These are phyloP conservation scores for Leucopsar rothschildi DNA, from an alignment of 2,113 vertebrate species.

Conservation along the genomic window DNA sequence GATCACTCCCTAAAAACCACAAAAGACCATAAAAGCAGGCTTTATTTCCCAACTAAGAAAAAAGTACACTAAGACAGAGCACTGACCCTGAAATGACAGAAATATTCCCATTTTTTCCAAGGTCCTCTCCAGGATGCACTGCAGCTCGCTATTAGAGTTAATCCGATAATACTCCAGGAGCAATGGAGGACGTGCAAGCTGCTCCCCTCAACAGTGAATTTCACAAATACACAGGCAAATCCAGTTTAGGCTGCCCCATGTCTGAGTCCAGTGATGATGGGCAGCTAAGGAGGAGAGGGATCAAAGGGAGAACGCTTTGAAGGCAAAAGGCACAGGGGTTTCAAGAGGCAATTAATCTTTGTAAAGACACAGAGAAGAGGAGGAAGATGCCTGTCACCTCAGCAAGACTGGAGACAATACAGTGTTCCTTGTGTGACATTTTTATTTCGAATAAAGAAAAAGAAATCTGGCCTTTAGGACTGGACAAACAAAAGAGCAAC, in stretches of 20 bases:
- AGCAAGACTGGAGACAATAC: not conserved
- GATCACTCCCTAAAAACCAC: not conserved
- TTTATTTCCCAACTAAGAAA: not conserved
- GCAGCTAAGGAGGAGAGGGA: not conserved
- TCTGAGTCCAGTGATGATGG: not conserved
- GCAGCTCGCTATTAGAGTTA: not conserved
- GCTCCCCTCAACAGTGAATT: not conserved
- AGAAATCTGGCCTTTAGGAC: not conserved
- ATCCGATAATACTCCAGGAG: not conserved
- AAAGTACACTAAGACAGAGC: not conserved
- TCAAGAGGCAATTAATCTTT: slow-evolving; percentile 31
- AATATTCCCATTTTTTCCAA: not conserved
- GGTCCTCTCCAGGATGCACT: not conserved
- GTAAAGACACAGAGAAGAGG: not conserved
- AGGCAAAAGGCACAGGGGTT: not conserved
- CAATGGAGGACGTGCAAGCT: not conserved
- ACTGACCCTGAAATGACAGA: not conserved
- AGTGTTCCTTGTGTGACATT: not conserved
- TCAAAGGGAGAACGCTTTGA: slow-evolving; percentile 19
- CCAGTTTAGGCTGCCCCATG: not conserved
- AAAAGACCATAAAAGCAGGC: not conserved
- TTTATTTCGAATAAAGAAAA: not conserved
- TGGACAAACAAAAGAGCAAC: not conserved
- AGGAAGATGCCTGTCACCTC: not conserved
- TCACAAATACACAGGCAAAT: not conserved